phyloP scores from a whole-genome alignment of 1,140 invertebrate genomes.

The Idris sp. region DNA sequence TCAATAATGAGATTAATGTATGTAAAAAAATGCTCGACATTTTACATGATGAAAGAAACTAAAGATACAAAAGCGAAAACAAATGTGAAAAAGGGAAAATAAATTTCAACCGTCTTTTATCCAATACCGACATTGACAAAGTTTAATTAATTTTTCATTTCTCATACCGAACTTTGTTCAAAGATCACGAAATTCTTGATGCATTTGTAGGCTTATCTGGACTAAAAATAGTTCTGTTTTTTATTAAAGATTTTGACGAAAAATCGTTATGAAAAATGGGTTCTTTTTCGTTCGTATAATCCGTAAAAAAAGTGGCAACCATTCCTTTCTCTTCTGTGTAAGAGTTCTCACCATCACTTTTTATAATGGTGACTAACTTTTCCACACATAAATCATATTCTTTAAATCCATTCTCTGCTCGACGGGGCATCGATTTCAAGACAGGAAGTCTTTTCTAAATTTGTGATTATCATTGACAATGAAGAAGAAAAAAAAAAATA shows the following conservation, averaged over 20 bases:
- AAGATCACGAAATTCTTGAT: constrained; percentile 17
- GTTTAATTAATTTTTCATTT: constrained; percentile 29
- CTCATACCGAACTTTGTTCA: neutral
- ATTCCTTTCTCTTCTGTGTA: neutral
- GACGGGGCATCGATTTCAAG: constrained; percentile 3
- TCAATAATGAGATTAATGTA: too few relatives aligned
- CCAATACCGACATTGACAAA: constrained; percentile 16
- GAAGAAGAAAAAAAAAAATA: too few relatives aligned
- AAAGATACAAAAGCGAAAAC: too few relatives aligned
- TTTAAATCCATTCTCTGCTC: constrained; percentile 29
- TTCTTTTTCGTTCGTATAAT: constrained; percentile 17
- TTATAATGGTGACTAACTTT: constrained; percentile 26
- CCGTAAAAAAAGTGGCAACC: constrained; percentile 18
- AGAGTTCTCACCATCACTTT: constrained; percentile 18
- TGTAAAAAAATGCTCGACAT: too few relatives aligned
- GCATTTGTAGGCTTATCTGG: constrained; percentile 27
- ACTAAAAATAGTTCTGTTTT: constrained; percentile 17
- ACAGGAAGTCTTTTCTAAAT: constrained; percentile 40
- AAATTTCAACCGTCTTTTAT: constrained; percentile 4
- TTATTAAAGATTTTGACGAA: constrained; percentile 29
- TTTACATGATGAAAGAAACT: too few relatives aligned
- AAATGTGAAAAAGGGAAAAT: neutral
- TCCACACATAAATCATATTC: constrained; percentile 38
- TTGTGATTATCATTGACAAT: constrained; percentile 21
- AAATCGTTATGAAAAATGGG: constrained; percentile 44